Conservation (phyloP, 2,113 vertebrate species). For the Noctilio leporinus region DNA sequence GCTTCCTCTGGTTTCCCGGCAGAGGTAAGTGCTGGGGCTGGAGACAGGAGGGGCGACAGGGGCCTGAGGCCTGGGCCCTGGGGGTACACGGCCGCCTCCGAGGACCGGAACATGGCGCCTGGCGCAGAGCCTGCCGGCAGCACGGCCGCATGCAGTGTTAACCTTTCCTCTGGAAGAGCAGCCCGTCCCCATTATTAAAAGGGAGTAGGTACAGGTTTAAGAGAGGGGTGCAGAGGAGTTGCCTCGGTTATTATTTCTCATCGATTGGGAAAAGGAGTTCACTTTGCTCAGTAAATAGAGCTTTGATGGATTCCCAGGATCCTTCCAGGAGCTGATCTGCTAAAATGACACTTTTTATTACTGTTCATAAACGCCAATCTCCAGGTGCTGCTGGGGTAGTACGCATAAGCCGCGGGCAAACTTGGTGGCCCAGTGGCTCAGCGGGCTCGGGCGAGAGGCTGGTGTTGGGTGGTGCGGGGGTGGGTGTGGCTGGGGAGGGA, state of each 20-base stretch:
- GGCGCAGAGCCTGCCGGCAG: neutral
- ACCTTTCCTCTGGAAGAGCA: conserved; percentile 61
- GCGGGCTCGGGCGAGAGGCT: conserved; percentile 71
- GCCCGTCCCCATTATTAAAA: conserved; percentile 65
- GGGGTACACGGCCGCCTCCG: accelerated
- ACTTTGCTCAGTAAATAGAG: conserved; percentile 91
- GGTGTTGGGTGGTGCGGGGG: neutral
- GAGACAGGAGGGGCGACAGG: neutral
- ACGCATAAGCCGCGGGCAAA: conserved; percentile 98
- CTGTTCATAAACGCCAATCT: conserved; percentile 99
- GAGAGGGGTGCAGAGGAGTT: conserved; percentile 65
- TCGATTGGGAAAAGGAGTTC: conserved; percentile 86
- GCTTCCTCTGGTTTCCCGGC: neutral
- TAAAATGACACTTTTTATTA: conserved; percentile 99
- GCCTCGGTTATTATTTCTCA: conserved; percentile 79
- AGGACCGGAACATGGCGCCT: neutral
- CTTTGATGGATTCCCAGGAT: conserved; percentile 87
- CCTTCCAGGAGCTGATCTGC: conserved; percentile 86
- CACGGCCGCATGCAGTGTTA: conserved; percentile 42
- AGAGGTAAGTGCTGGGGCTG: neutral
- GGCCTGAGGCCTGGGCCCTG: accelerated
- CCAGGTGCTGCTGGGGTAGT: conserved; percentile 90
- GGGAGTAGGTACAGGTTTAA: conserved; percentile 66
- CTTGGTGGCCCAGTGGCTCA: conserved; percentile 81
- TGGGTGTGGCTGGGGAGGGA: neutral